Base-by-base conservation (phyloP, 2,113 vertebrate genomes). In the Tupaia tana region DNA sequence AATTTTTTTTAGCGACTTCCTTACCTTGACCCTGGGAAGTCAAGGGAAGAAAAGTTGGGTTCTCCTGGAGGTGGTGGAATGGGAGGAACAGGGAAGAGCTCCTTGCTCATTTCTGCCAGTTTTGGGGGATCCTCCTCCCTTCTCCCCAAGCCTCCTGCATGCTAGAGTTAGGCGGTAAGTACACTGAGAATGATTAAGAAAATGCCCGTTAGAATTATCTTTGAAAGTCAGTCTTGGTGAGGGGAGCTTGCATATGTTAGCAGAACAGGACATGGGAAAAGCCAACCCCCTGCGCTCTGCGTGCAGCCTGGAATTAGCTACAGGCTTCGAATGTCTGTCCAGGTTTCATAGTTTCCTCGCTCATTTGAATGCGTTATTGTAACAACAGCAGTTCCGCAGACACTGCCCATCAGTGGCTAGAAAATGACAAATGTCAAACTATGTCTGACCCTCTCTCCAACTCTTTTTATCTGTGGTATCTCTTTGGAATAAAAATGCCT, bases 361-460 rank as follows among this genome's bases (percentile, higher is more conserved):
- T 97, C 75, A 94, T 97, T 97, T 96, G 92, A 97, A 97, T 94
- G 64, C 3, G 9, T 93, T 90, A 93, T 96, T 97, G 94, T 18
- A 79, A 89, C 84, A 67, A 88, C 94, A 84, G 94, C 93, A 83
- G 61, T 71, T 94, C 75, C 3, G 9, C 84, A 95, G 93, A 93
- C 96, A 95, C 61, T 70, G 75, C 90, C 89, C 91, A 94, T 97
- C 97, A 87, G 89, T 92, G 93, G 75, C 84, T 96, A 87, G 85
- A 96, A 97, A 94, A 94, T 97, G 96, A 97, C 96, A 96, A 97
- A 96, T 96, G 97, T 95, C 97, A 98, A 97, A 96, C 91, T 95
- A 95, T 81, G 87, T 93, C 95, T 95, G 95, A 96, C 95, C 93
- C 71, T 90, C 90, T 93, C 93, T 90, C 93, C 34, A 91, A 69